Base-by-base conservation (phyloP, 1,140 invertebrate species). In the Drosophila auraria region DNA sequence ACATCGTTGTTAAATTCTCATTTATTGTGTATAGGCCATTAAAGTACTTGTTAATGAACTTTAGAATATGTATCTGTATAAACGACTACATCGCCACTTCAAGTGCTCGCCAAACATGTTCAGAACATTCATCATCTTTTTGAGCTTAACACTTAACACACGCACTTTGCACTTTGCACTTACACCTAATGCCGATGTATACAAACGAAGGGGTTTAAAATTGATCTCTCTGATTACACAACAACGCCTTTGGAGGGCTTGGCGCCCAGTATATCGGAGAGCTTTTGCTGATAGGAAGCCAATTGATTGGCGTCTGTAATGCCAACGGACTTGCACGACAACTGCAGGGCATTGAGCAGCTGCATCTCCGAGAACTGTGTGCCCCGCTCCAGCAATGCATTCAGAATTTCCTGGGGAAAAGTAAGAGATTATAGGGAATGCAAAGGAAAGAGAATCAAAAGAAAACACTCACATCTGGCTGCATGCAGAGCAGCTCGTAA, bases 401-500 rank as follows among this genome's bases (percentile, higher is more conserved):
- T 96, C 36, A 99, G 94, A 83, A 99, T 97, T 93, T 98, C 97
- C 96, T 98, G 93, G 5, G 92, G 50, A 20, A 14, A 42, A 9
- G 54, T 59, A 56, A 30, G 25, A 9, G 8, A 6, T 6, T 42
- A 42, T 51, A n/a, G 4, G 30, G 2, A 9, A 20, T 25, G 11
- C 9, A 15, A n/a, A 8, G 20, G 25, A 40, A 8, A 25, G 17
- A 33, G 5, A 11, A 27, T 5, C 15, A 0, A 3, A 2, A 17
- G 30, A 8, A 23, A 56, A 15, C 2, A 56, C 58, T 38, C 0
- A 74, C 97, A 92, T 98, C 97, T 2, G 97, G 96, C 42, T 96
- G 95, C 74, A 96, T 95, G 81, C 97, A 96, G 59, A 99, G 96
- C 49, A 99, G 94, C 87, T 98, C 97, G 92, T 97, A 98, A 93